Percentiles rank a stretch among this genome's conserved stretches.
phyloP scores from a whole-genome alignment of 2,113 vertebrate species.

The Eptatretus burgeri region DNA sequence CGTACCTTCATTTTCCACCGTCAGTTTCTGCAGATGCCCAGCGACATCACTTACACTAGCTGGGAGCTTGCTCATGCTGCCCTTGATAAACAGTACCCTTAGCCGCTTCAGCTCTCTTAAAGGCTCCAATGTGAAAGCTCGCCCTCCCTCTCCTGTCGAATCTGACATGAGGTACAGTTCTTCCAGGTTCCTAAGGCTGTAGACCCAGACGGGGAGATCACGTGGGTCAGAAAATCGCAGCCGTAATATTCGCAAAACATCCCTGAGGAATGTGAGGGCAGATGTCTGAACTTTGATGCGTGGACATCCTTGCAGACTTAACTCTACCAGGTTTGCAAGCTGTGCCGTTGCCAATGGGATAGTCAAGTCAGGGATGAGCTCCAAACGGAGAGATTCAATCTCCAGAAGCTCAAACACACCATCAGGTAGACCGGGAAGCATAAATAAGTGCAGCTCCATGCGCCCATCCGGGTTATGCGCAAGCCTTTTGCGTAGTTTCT shows the following conservation, averaged over 20 bases:
- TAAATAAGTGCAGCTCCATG: constrained; percentile 34
- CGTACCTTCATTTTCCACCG: constrained; percentile 29
- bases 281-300: constrained; percentile 27
- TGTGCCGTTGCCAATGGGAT: constrained; percentile 27
- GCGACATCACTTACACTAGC: constrained; percentile 26
- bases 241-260: constrained; percentile 28
- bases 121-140: constrained; percentile 22
- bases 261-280: constrained; percentile 26
- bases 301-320: constrained; percentile 29
- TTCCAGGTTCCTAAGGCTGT: constrained; percentile 25
- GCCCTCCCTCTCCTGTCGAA: constrained; percentile 24
- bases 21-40: constrained; percentile 24
- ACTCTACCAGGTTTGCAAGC: constrained; percentile 26
- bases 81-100: constrained; percentile 24
- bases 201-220: constrained; percentile 40
- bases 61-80: constrained; percentile 35
- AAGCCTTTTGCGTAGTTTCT: constrained; percentile 33
- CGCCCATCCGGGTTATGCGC: constrained; percentile 19
- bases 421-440: constrained; percentile 41
- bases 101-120: constrained; percentile 33
- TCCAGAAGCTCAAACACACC: constrained; percentile 16
- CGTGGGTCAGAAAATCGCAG: constrained; percentile 28
- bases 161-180: constrained; percentile 36
- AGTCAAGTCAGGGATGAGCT: constrained; percentile 28
- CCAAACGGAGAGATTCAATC: constrained; percentile 37